phyloP scores from a whole-genome alignment of 2,797 vertebrate genomes.

The Leptodactylus fallax region DNA sequence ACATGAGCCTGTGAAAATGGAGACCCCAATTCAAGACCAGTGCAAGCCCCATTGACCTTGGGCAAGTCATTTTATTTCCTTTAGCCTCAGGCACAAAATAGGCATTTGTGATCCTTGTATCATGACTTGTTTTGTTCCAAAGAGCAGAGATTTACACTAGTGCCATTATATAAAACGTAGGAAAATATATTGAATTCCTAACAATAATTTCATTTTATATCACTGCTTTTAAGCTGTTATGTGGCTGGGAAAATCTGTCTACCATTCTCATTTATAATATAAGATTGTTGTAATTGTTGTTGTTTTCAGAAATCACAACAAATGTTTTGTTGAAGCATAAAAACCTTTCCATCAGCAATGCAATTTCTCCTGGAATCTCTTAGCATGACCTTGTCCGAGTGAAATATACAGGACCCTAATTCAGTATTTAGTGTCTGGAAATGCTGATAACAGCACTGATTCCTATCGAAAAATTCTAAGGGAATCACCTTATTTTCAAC shows the following conservation, averaged over 20 bases:
- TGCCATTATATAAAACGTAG: conserved; percentile 57
- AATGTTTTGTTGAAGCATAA: conserved; percentile 53
- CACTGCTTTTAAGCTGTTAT: conserved; percentile 31
- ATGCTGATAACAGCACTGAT: conserved; percentile 60
- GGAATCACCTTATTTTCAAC: conserved; percentile 52
- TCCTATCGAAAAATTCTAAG: conserved; percentile 45
- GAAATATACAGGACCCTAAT: conserved; percentile 54
- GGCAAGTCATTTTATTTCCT: conserved; percentile 65
- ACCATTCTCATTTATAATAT: conserved; percentile 47
- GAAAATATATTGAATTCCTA: conserved; percentile 60
- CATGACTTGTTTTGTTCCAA: conserved; percentile 59
- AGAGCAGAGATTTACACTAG: conserved; percentile 54
- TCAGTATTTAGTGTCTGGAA: conserved; percentile 62
- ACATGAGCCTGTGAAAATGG: conserved; percentile 62
- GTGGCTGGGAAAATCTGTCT: conserved; percentile 52
- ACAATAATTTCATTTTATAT: conserved; percentile 60
- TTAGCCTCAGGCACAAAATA: conserved; percentile 58
- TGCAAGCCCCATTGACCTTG: conserved; percentile 64
- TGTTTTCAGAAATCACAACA: conserved; percentile 33
- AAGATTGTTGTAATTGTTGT: conserved; percentile 46
- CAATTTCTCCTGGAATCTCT: conserved; percentile 60
- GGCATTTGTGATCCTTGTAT: conserved; percentile 58
- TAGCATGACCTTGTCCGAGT: conserved; percentile 59
- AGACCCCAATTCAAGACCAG: conserved; percentile 65
- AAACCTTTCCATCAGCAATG: conserved; percentile 47